Conservation (phyloP, 2,797 vertebrate genomes). For the Bovichtus variegatus region DNA sequence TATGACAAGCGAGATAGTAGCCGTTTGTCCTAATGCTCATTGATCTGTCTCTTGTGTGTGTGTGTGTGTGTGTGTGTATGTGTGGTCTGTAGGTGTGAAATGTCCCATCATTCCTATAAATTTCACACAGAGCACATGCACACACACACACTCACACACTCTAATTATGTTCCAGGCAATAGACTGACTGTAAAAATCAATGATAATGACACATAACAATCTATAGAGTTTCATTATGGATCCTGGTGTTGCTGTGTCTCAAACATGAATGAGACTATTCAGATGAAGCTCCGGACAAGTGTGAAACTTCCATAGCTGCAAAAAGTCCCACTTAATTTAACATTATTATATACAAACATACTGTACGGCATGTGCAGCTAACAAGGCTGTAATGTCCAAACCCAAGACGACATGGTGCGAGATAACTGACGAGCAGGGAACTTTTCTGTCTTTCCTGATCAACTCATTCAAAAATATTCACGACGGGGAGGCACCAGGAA, state of each 20-base stretch:
- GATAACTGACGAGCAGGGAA: background rate
- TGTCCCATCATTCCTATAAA: constrained; percentile 40
- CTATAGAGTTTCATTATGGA: constrained; percentile 10
- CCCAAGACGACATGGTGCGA: background rate
- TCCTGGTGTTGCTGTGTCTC: constrained; percentile 3
- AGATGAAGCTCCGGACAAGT: background rate
- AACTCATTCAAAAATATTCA: background rate
- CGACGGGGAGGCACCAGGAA: background rate
- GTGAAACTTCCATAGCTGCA: background rate
- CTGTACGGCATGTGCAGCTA: background rate
- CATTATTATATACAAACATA: background rate
- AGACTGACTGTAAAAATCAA: constrained; percentile 21
- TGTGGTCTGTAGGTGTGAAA: constrained; percentile 25
- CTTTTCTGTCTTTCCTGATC: background rate
- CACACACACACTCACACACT: constrained; percentile 14
- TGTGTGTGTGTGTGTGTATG: too few species aligned
- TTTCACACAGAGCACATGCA: constrained; percentile 16
- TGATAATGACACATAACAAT: constrained; percentile 12
- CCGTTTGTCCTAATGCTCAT: constrained; percentile 59
- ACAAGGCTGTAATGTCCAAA: background rate
- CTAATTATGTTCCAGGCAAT: constrained; percentile 1
- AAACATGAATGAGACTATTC: constrained; percentile 4
- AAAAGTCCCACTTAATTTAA: background rate
- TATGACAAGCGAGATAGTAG: constrained; percentile 52
- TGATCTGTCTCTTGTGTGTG: constrained; percentile 49